A percentile compares a stretch with the other conserved stretches of the same genome.
phyloP scores from a whole-genome alignment of 2,113 vertebrate genomes.

The Esox niger region DNA sequence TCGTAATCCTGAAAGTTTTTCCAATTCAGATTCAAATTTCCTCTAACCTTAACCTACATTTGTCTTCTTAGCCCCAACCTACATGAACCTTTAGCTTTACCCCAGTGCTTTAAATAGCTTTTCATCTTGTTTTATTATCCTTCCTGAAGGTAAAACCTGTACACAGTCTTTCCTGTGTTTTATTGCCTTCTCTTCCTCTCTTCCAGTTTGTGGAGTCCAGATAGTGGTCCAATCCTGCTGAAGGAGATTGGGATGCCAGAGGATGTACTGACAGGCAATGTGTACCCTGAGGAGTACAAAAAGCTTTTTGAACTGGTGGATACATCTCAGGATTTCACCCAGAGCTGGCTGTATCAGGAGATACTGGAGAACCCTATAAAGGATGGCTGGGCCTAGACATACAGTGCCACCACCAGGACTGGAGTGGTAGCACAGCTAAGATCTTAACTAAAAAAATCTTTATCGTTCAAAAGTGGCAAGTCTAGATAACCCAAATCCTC shows the following conservation, averaged over 20 bases:
- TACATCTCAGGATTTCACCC: conserved; percentile 55
- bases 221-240: conserved; percentile 53
- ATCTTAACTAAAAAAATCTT: not conserved
- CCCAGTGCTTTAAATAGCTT: too few relatives aligned
- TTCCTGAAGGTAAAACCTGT: too few relatives aligned
- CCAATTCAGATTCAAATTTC: too few relatives aligned
- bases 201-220: conserved; percentile 74
- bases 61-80: too few relatives aligned
- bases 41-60: too few relatives aligned
- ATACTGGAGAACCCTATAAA: conserved; percentile 44
- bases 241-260: conserved; percentile 54
- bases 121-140: too few relatives aligned
- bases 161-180: not conserved
- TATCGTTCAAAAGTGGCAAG: not conserved
- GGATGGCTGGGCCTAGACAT: conserved; percentile 15
- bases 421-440: not conserved
- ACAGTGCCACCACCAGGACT: not conserved
- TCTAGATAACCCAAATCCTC: not conserved
- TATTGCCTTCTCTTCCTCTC: not conserved
- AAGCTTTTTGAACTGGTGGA: conserved; percentile 76
- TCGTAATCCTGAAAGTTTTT: too few relatives aligned
- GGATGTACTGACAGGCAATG: conserved; percentile 40
- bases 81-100: too few relatives aligned
- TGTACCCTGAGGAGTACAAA: conserved; percentile 75
- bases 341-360: conserved; percentile 74